Evolutionary conservation across 1,140 invertebrate genomes (phyloP).

Genomic region (Hylaeus anthracinus): DNA sequence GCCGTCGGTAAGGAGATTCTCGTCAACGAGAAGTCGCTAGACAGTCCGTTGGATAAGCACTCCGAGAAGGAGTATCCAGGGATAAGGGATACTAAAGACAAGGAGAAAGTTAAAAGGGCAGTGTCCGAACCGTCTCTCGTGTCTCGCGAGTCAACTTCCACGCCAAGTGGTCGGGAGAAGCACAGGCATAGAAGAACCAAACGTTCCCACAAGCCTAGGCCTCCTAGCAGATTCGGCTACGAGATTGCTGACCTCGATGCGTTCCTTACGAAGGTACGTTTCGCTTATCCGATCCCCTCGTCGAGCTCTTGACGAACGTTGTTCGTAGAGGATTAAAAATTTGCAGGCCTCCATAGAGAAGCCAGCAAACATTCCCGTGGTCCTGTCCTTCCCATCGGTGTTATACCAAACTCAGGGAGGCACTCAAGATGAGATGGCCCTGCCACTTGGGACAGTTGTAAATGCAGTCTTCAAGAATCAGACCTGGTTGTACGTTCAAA

Average conservation of each 20-base stretch:
- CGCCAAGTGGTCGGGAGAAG: slow-evolving; percentile 59
- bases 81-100: slow-evolving; percentile 52
- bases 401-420: slow-evolving; percentile 88
- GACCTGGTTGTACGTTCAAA: slow-evolving; percentile 91
- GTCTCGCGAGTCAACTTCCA: slow-evolving; percentile 62
- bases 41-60: slow-evolving; percentile 50
- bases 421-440: slow-evolving; percentile 85
- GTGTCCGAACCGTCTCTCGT: slow-evolving; percentile 72
- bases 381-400: slow-evolving; percentile 87
- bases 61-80: slow-evolving; percentile 55
- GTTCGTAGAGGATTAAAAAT: neutral
- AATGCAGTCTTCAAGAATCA: slow-evolving; percentile 92
- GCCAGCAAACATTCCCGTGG: slow-evolving; percentile 91
- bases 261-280: slow-evolving; percentile 85
- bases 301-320: neutral
- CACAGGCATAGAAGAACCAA: slow-evolving; percentile 68
- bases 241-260: slow-evolving; percentile 88
- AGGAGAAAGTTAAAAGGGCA: slow-evolving; percentile 71
- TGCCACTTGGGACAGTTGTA: slow-evolving; percentile 91
- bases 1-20: slow-evolving; percentile 51
- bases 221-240: slow-evolving; percentile 83
- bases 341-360: slow-evolving; percentile 86
- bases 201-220: slow-evolving; percentile 68
- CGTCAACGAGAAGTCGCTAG: slow-evolving; percentile 27
- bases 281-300: neutral